Base-by-base conservation (phyloP, 2,113 vertebrate genomes). In the Phasianus colchicus region DNA sequence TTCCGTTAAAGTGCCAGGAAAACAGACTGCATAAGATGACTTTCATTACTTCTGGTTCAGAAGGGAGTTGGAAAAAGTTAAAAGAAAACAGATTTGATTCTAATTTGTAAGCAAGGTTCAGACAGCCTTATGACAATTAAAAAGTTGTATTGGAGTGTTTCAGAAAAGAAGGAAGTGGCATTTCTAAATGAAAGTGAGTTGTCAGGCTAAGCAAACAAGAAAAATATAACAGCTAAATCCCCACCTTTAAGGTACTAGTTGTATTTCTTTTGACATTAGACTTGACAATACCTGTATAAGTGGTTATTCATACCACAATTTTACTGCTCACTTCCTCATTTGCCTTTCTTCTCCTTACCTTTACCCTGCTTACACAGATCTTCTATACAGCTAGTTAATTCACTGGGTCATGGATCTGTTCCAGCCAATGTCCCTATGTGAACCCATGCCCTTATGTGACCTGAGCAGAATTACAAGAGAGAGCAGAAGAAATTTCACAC, bases 1-100 rank as follows among this genome's bases (percentile, higher is more conserved):
- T 83, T 64, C 94, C 88, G 43, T 75, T 91, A 71, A 88, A 92
- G n/a, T 74, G 47, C 89, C 75, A 96, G 65, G 82, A 95, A 93
- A 95, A 88, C 69, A 95, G 89, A 91, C 60, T 65, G 74, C 76
- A 77, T 91, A 85, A 95, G 30, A 89, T 74, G 55, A 88, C 64
- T 91, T 92, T 57, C 72, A 91, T 91, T 88, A 74, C 34, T 92
- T 95, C 78, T 80, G 47, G 29, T 95, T 91, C 78, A 91, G 64
- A 95, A 86, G 32, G 92, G 20, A 89, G 47, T 83, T 43, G 48
- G 72, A 40, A 70, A 91, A 95, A 92, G 61, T 14, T 6, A 74
- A 81, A 90, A 73, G 9, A 65, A 83, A 88, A 91, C 47, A 55
- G 25, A 61, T 76, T 70, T 74, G 3, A 66, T 85, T 91, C 50